Evolutionary conservation across 2,113 vertebrate genomes (phyloP).

Genomic region (Ornithorhynchus anatinus): DNA sequence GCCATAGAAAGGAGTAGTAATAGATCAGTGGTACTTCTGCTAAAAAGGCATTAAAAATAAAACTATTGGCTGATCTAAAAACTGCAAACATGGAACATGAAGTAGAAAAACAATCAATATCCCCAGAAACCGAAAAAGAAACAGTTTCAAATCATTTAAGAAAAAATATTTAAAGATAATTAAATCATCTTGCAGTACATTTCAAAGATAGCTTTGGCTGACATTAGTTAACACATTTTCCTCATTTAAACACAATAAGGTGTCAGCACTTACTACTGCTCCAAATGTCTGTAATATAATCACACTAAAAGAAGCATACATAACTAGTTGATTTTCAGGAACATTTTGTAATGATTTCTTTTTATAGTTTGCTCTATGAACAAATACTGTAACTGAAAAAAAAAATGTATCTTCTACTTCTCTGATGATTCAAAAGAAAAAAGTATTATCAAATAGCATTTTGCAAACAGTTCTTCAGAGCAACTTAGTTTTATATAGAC

Average conservation of each 20-base stretch:
- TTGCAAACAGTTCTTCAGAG: neutral
- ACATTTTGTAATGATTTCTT: slow-evolving; percentile 5
- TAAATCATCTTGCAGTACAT: slow-evolving; percentile 14
- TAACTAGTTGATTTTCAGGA: slow-evolving; percentile 26
- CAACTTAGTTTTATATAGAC: neutral
- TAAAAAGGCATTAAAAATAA: slow-evolving; percentile 5
- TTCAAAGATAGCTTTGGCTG: slow-evolving; percentile 31
- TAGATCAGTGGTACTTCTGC: neutral
- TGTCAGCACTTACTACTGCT: neutral
- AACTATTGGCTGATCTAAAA: slow-evolving; percentile 19
- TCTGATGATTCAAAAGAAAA: slow-evolving; percentile 19
- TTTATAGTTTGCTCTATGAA: slow-evolving; percentile 26
- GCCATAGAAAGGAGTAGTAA: neutral
- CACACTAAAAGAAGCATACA: neutral
- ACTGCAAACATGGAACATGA: slow-evolving; percentile 4
- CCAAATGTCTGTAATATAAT: neutral
- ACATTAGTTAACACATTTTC: slow-evolving; percentile 15
- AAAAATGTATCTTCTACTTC: neutral
- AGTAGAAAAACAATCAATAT: neutral
- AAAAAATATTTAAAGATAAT: slow-evolving; percentile 33
- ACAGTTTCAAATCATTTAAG: slow-evolving; percentile 37
- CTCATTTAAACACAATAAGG: slow-evolving; percentile 34
- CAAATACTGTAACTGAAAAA: slow-evolving; percentile 47
- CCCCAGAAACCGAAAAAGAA: slow-evolving; percentile 4
- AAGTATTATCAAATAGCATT: neutral